These are phyloP conservation scores for Hippopotamyrus pictus DNA, from an alignment of 2,797 vertebrate genomes.

Conservation along the genomic window DNA sequence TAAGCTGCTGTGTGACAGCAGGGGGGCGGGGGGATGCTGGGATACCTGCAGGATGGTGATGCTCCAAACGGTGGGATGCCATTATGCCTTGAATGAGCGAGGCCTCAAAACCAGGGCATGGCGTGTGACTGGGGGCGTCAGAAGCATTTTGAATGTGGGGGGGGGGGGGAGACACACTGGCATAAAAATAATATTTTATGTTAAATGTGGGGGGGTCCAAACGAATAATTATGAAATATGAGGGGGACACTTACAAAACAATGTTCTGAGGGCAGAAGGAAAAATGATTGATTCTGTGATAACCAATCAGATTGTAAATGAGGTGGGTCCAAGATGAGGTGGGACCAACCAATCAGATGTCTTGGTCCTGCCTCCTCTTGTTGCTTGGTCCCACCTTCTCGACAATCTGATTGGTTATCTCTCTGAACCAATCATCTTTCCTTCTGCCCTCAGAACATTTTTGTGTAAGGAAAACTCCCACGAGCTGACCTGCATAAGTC, in stretches of 20 bases:
- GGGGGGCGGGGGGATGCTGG: not conserved
- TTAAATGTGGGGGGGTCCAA: too few species aligned
- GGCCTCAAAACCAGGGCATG: not conserved
- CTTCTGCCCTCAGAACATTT: not conserved
- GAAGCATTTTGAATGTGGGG: too few species aligned
- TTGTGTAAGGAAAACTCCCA: not conserved
- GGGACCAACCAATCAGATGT: not conserved
- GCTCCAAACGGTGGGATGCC: constrained; percentile 44
- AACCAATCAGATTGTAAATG: not conserved
- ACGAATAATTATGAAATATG: too few species aligned
- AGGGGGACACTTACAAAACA: not conserved
- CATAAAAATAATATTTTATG: too few species aligned
- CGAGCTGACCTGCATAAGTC: not conserved
- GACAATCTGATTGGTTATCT: not conserved
- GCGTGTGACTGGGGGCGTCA: not conserved
- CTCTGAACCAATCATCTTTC: not conserved
- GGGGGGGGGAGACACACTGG: too few species aligned
- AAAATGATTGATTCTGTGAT: not conserved
- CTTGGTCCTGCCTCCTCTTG: not conserved
- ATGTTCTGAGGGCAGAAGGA: not conserved
- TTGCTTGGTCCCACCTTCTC: not conserved
- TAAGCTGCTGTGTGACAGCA: constrained; percentile 31
- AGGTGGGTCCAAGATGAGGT: not conserved
- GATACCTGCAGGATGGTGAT: constrained; percentile 48
- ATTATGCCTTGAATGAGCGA: constrained; percentile 24